phyloP scores from a whole-genome alignment of 2,113 vertebrate genomes.

The Cyphotilapia sp. region DNA sequence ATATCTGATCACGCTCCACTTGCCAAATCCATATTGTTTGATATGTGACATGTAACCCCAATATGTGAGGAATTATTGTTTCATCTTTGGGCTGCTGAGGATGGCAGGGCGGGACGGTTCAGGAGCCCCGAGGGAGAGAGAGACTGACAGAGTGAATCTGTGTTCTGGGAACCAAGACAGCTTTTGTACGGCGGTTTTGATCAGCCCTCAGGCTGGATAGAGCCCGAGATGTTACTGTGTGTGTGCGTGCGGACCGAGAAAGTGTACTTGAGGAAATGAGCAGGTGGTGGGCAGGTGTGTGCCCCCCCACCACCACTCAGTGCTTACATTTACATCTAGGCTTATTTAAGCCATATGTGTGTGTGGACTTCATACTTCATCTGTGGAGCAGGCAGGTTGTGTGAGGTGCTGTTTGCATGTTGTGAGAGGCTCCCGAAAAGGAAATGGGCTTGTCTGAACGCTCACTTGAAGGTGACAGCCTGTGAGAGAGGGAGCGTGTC shows the following conservation, averaged over 20 bases:
- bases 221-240: background rate
- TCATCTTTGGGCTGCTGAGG: constrained; percentile 31
- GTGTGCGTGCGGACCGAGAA: background rate
- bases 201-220: background rate
- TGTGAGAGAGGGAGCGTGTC: background rate
- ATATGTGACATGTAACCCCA: constrained; percentile 54
- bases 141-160: background rate
- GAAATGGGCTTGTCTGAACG: background rate
- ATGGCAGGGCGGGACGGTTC: constrained; percentile 12
- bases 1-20: constrained; percentile 26
- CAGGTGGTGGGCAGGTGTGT: background rate
- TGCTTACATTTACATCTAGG: background rate
- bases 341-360: background rate
- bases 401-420: background rate
- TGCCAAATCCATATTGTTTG: constrained; percentile 49
- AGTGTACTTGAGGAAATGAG: background rate
- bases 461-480: background rate
- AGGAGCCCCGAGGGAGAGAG: background rate
- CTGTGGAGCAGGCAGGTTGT: background rate
- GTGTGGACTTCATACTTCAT: background rate
- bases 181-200: constrained; percentile 26
- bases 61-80: constrained; percentile 47
- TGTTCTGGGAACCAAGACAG: constrained; percentile 34
- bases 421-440: background rate
- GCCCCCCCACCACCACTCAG: background rate